Evolutionary conservation across 2,797 vertebrate species (phyloP).

Genomic region (Xenopus petersii): DNA sequence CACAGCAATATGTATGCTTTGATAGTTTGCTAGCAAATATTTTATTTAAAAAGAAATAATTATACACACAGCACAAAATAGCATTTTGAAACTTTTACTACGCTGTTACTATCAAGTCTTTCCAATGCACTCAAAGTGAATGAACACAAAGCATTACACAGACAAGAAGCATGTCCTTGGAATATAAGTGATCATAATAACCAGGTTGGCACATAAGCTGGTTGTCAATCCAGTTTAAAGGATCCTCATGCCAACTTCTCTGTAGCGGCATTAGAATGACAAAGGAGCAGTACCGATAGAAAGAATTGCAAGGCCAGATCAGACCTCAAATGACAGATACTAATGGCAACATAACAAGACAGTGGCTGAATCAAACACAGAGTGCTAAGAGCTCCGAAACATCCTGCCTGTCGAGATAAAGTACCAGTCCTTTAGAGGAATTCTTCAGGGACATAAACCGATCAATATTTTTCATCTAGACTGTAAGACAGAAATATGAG

Average conservation of each 20-base stretch:
- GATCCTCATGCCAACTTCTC: not conserved
- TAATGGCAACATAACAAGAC: constrained; percentile 27
- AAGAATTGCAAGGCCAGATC: not conserved
- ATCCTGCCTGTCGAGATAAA: constrained; percentile 34
- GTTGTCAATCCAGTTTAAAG: not conserved
- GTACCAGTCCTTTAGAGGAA: constrained; percentile 18
- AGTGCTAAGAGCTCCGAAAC: constrained; percentile 13
- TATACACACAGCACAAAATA: too few species aligned
- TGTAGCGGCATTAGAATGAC: constrained; percentile 2
- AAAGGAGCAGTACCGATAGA: not conserved
- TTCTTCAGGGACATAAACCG: constrained; percentile 28
- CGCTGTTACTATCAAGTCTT: too few species aligned
- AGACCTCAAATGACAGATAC: constrained; percentile 16
- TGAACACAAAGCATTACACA: too few species aligned
- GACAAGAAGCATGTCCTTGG: not conserved
- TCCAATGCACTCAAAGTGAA: too few species aligned
- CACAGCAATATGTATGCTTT: too few species aligned
- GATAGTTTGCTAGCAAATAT: too few species aligned
- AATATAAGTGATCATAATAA: not conserved
- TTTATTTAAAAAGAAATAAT: too few species aligned
- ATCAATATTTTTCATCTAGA: constrained; percentile 47
- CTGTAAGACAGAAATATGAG: constrained; percentile 35
- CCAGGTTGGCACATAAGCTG: not conserved
- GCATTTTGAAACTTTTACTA: too few species aligned
- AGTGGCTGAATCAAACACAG: constrained; percentile 8